A percentile compares a stretch with the other conserved stretches of the same genome.
phyloP scores from a whole-genome alignment of 2,888 invertebrate genomes.

The Cantharis lateralis region DNA sequence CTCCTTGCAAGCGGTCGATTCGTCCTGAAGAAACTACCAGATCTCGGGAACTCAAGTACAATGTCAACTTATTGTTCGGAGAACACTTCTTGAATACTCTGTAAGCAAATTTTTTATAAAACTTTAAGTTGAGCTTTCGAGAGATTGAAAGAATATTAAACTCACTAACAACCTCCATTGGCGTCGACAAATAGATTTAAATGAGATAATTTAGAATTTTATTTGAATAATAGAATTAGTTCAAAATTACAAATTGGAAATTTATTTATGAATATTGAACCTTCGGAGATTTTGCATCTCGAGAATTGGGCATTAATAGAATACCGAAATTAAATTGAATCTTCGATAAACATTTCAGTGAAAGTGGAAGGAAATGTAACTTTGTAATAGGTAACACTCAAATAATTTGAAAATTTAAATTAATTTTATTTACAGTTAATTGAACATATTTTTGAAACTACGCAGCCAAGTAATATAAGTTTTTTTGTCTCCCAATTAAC shows the following conservation, averaged over 20 bases:
- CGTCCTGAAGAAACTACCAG: slow-evolving; percentile 74
- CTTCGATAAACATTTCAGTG: not conserved
- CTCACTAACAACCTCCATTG: not conserved
- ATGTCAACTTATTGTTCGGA: slow-evolving; percentile 81
- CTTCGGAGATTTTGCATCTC: not conserved
- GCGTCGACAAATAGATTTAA: not conserved
- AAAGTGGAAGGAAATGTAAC: not conserved
- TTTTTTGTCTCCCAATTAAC: not conserved
- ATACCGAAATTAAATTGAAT: not conserved
- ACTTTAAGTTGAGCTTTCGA: not conserved
- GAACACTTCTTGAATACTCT: slow-evolving; percentile 88
- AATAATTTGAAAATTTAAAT: not conserved
- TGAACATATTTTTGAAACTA: not conserved
- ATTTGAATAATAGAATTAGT: not conserved
- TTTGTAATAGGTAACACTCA: not conserved
- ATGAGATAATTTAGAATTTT: not conserved
- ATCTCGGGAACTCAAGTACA: slow-evolving; percentile 83
- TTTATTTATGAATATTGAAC: not conserved
- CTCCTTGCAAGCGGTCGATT: slow-evolving; percentile 85
- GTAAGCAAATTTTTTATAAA: slow-evolving; percentile 42
- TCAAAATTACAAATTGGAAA: not conserved
- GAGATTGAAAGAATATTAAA: not conserved
- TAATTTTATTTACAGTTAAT: not conserved
- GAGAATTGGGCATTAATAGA: not conserved
- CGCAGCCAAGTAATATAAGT: not conserved